Percentiles rank a stretch among this genome's conserved stretches.
Conservation (phyloP, 1,140 invertebrate genomes). For the Protaetia brevitarsis region DNA sequence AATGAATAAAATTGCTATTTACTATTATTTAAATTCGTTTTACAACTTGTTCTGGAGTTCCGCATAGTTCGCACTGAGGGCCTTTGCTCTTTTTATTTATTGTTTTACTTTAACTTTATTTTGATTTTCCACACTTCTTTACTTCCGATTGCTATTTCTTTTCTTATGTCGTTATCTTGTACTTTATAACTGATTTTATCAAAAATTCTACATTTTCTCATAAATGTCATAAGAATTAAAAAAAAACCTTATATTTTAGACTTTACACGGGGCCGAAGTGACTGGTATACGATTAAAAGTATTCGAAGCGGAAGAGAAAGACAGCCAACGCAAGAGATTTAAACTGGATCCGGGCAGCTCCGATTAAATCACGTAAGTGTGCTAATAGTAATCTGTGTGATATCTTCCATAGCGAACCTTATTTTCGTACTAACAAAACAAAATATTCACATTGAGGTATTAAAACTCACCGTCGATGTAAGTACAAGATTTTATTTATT, state of each 20-base stretch:
- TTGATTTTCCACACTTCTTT: no score
- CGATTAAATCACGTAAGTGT: conserved; percentile 26
- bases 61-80: no score
- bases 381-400: conserved; percentile 11
- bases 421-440: neutral
- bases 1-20: no score
- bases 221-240: neutral
- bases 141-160: no score
- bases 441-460: neutral
- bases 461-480: neutral
- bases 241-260: conserved; percentile 43
- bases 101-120: no score
- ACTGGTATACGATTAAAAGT: conserved; percentile 82
- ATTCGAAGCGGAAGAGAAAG: conserved; percentile 81
- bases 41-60: no score
- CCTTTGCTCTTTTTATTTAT: no score
- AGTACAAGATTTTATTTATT: neutral
- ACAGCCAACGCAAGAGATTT: conserved; percentile 55
- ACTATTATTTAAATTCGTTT: no score
- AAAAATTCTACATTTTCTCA: neutral
- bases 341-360: conserved; percentile 47
- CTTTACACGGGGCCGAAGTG: conserved; percentile 78
- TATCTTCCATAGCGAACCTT: neutral
- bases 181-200: no score
- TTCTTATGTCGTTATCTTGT: no score